Evolutionary conservation across 2,888 invertebrate genomes (phyloP).

Genomic region (Coleophora deauratella): DNA sequence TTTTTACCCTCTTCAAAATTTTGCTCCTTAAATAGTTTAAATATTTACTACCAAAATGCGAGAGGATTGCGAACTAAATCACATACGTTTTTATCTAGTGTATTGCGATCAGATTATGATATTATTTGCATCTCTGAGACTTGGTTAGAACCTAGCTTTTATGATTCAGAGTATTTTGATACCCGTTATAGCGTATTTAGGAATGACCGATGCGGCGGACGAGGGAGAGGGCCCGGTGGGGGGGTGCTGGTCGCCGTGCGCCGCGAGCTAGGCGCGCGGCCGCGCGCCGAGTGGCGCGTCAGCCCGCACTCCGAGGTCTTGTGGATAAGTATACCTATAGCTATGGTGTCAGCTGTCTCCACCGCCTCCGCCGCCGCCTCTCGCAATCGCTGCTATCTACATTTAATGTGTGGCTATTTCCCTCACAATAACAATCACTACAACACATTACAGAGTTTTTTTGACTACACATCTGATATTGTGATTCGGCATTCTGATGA

Average conservation of each 20-base stretch:
- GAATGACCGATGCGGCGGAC: conserved; percentile 3
- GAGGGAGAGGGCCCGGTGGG: conserved; percentile 1
- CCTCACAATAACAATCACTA: neutral
- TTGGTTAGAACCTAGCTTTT: conserved; percentile 9
- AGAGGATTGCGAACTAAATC: conserved; percentile 13
- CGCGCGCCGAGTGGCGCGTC: neutral
- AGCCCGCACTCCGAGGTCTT: neutral
- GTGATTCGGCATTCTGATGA: neutral
- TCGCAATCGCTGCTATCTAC: neutral
- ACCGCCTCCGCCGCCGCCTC: neutral
- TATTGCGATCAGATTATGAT: conserved; percentile 7
- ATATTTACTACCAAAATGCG: conserved; percentile 13
- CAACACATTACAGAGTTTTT: neutral
- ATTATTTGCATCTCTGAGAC: conserved; percentile 12
- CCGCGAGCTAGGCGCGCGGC: too few species aligned
- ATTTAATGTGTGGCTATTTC: neutral
- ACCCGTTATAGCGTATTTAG: conserved; percentile 7
- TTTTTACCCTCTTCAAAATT: too few species aligned
- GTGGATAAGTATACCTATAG: neutral
- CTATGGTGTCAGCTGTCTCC: neutral
- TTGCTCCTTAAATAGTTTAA: too few species aligned
- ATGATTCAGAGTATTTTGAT: conserved; percentile 10
- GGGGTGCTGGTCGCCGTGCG: conserved; percentile 4
- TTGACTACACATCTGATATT: neutral
- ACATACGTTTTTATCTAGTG: conserved; percentile 5